Base-by-base conservation (phyloP, 2,888 invertebrate species). In the Tinea trinotella region DNA sequence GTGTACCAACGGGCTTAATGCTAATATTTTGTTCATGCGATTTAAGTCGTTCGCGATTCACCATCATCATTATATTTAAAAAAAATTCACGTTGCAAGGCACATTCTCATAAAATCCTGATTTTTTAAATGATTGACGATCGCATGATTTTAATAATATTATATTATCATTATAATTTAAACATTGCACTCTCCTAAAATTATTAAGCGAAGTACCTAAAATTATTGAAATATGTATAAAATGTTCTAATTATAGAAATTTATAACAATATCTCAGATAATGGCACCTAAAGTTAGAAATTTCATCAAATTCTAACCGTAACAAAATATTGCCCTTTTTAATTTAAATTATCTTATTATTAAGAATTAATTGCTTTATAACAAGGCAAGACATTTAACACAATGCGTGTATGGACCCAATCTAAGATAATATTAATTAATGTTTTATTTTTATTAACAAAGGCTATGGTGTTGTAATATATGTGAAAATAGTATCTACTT, bases 81-180 rank as follows among this genome's bases (percentile, higher is more conserved):
- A 84, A 84, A 83, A 83, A 84, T 78, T 81, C 83, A 79, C 82
- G 77, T 84, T 84, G 84, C 84, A 85, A 85, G 84, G 84, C 84
- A 85, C 84, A 85, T 83, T 83, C 79, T 83, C 73, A 82, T 85
- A 76, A 80, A 84, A 85, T 84, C 81, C 84, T 81, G 84, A 78
- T 71, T 6, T 46, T 46, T 46, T 46, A 15, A n/a, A n/a, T 46
- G 2, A 18, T 46, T 46, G 19, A 46, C 46, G 7, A 46, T 46
- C 19, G 40, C 40, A 40, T 13, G 5, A 24, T 24, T 7, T 24
- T 7, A 24, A 24, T 30, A 30, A 30, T 30, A 2, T 2, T 30
- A n/a, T 30, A 7, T 7, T 30, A 30, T 30, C 30, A 4, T 30
- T 30, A 30, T 30, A 10, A 30, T n/a, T n/a, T 10, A 30, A 30